Base-by-base conservation (phyloP, 2,888 invertebrate genomes). In the Nemotelus nigrinus region DNA sequence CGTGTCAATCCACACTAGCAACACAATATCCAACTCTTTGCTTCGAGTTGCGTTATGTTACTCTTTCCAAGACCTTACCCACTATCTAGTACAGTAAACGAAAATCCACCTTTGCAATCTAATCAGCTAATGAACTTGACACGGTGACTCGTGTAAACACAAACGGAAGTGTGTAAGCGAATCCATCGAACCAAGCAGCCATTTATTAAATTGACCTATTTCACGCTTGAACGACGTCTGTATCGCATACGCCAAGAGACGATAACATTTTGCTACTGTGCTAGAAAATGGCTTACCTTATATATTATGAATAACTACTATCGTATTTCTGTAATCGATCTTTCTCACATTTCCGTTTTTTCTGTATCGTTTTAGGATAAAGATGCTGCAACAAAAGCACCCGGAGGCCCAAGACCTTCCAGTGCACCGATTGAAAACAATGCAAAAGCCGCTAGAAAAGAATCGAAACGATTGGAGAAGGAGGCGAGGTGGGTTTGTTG, bases 401-500 rank as follows among this genome's bases (percentile, higher is more conserved):
- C 71, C 55, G 80, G 84, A 68, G 84, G 86, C 8, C 68, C 78
- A 10, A 82, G 87, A 75, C 87, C 87, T 2, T 86, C 87, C 43
- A 87, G 87, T 82, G 87, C 87, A 70, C 87, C 87, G 53, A 84
- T 85, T 71, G 87, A 87, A 80, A 85, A 86, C 67, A 85, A 86
- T 82, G 85, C 86, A 79, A 86, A 86, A 83, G 86, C 86, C 76
- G 86, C 87, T 55, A 84, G 85, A 67, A 86, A 86, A 80, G 85
- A 85, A 60, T 86, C 85, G 77, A 87, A 86, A 80, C 86, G 86
- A 81, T 85, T 86, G 85, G 87, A 87, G 77, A 87, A 87, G 78
- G 87, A 87, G 81, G 87, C 86, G 68, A 83, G 84, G 85, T 86
- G 80, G 82, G 82, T 82, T 60, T 39, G 48, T 3, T n/a, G 25